These are phyloP conservation scores for Cyprinella venusta DNA, from an alignment of 2,797 vertebrate species.

Conservation along the genomic window DNA sequence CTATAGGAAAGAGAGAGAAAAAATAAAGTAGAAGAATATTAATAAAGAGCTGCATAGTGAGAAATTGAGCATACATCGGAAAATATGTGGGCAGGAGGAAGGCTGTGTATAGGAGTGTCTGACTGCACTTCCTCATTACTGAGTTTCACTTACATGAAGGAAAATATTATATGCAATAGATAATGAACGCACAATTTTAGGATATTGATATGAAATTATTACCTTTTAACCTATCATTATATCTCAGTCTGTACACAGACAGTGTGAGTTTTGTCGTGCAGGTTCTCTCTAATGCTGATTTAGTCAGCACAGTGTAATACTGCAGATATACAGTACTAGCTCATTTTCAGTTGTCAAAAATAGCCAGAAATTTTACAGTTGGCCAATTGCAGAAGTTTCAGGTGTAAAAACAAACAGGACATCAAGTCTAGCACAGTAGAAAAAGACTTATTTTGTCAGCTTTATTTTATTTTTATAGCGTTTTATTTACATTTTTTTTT, in stretches of 20 bases:
- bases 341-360: conserved; percentile 22
- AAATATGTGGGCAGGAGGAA: conserved; percentile 19
- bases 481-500: not conserved
- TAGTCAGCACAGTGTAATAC: not conserved
- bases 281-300: not conserved
- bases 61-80: not conserved
- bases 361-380: conserved; percentile 12
- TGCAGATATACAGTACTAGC: not conserved
- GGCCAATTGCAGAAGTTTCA: conserved; percentile 29
- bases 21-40: not conserved
- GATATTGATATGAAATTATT: not conserved
- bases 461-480: not conserved
- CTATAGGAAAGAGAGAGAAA: conserved; percentile 72
- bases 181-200: not conserved
- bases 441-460: not conserved
- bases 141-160: not conserved
- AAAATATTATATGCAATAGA: not conserved
- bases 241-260: not conserved
- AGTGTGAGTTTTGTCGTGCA: not conserved
- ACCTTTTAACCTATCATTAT: not conserved
- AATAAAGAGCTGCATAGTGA: not conserved
- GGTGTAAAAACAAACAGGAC: not conserved
- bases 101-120: conserved; percentile 19
- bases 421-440: not conserved
- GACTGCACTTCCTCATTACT: conserved; percentile 53